phyloP scores from a whole-genome alignment of 1,140 invertebrate species.

The Eciton burchellii region DNA sequence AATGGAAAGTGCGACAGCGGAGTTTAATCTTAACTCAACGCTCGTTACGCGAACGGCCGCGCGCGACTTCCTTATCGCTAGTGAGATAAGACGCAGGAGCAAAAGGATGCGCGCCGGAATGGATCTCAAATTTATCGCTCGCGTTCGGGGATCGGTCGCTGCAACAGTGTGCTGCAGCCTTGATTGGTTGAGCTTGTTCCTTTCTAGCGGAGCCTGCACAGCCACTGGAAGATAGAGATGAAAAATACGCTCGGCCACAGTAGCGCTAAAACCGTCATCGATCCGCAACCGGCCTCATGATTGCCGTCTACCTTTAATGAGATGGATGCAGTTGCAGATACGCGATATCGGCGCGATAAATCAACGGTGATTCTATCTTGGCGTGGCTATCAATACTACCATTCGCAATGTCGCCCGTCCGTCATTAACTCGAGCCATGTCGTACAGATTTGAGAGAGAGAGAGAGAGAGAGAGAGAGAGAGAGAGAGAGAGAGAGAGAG shows the following conservation, averaged over 20 bases:
- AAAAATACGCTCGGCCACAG: constrained; percentile 38
- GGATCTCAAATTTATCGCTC: constrained; percentile 49
- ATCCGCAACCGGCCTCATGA: constrained; percentile 33
- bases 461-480: constrained; percentile 3
- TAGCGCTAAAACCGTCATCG: constrained; percentile 54
- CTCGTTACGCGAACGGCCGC: constrained; percentile 40
- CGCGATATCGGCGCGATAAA: constrained; percentile 56
- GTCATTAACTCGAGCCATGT: constrained; percentile 41
- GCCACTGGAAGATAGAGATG: constrained; percentile 16
- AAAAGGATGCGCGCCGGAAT: constrained; percentile 12
- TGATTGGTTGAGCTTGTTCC: constrained; percentile 18
- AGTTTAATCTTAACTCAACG: constrained; percentile 59
- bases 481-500: constrained; percentile 19
- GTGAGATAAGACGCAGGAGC: constrained; percentile 13
- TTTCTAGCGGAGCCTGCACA: constrained; percentile 14
- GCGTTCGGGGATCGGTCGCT: neutral
- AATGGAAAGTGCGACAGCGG: constrained; percentile 40
- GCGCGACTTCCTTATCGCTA: constrained; percentile 36
- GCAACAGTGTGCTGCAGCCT: neutral
- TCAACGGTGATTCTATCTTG: constrained; percentile 56
- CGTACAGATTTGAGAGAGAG: constrained; percentile 1
- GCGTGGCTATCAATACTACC: constrained; percentile 43
- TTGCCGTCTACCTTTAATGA: constrained; percentile 57
- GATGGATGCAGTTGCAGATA: constrained; percentile 59
- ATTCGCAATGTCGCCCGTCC: constrained; percentile 55